Evolutionary conservation across 2,797 vertebrate species (phyloP).

Genomic region (Buceros bicornis): DNA sequence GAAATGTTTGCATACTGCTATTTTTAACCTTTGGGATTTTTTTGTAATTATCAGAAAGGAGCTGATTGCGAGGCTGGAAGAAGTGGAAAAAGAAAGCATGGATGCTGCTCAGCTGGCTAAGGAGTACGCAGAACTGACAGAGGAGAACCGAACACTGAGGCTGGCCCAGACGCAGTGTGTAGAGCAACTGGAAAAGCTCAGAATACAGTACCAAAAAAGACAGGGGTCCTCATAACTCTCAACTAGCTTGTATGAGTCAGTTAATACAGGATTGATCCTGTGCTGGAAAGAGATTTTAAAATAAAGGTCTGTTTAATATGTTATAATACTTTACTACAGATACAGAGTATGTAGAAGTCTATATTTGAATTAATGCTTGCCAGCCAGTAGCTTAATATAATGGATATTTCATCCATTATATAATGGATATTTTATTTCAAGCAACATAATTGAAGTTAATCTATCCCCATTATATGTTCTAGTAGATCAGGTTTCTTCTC

Average conservation of each 20-base stretch:
- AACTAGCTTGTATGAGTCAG: neutral
- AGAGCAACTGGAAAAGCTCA: conserved; percentile 92
- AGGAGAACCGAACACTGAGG: conserved; percentile 92
- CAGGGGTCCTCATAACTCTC: conserved; percentile 91
- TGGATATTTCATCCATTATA: conserved; percentile 75
- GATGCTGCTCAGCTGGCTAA: conserved; percentile 90
- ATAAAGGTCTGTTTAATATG: conserved; percentile 58
- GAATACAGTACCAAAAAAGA: conserved; percentile 87
- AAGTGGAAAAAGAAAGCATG: conserved; percentile 90
- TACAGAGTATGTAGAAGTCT: conserved; percentile 57
- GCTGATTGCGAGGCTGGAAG: conserved; percentile 91
- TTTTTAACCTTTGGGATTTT: conserved; percentile 3
- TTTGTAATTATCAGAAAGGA: conserved; percentile 82
- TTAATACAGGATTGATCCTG: conserved; percentile 29
- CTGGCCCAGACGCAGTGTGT: conserved; percentile 89
- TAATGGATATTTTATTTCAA: conserved; percentile 77
- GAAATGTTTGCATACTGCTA: neutral
- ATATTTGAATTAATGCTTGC: conserved; percentile 71
- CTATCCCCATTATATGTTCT: conserved; percentile 69
- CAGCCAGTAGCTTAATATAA: conserved; percentile 71
- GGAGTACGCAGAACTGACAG: conserved; percentile 90
- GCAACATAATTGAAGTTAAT: conserved; percentile 70
- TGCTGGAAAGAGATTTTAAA: conserved; percentile 55
- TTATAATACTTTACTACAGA: conserved; percentile 65
- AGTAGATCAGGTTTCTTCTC: conserved; percentile 68